Evolutionary conservation across 1,140 invertebrate genomes (phyloP).

Genomic region (Agrilus planipennis): DNA sequence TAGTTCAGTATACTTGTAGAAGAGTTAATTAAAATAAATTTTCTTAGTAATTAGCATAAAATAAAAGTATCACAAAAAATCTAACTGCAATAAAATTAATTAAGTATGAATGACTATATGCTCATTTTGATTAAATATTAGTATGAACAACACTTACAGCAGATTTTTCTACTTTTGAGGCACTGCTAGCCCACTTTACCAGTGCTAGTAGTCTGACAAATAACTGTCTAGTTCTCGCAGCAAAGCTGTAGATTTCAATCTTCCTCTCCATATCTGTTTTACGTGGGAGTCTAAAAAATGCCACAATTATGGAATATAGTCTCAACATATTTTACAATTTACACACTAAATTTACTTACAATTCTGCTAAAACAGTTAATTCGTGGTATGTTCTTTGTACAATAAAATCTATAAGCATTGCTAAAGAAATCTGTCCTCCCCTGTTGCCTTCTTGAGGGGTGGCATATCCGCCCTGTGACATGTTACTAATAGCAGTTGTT

Average conservation of each 20-base stretch:
- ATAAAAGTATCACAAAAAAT: too few species aligned
- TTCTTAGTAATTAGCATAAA: too few species aligned
- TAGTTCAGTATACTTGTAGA: too few species aligned
- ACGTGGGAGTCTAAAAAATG: constrained; percentile 63
- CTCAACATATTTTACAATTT: neutral
- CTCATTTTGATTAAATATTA: too few species aligned
- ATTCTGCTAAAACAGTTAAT: constrained; percentile 84
- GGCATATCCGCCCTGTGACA: constrained; percentile 44
- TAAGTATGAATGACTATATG: too few species aligned
- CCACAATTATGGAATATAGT: neutral
- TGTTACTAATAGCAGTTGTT: constrained; percentile 45
- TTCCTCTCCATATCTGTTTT: constrained; percentile 98
- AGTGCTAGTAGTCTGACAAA: constrained; percentile 89
- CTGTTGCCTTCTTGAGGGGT: constrained; percentile 36
- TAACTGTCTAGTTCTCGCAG: constrained; percentile 82
- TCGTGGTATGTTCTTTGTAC: constrained; percentile 96
- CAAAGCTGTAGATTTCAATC: constrained; percentile 96
- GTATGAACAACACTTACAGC: constrained; percentile 64
- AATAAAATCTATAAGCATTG: constrained; percentile 88
- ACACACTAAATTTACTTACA: constrained; percentile 55
- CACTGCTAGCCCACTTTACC: constrained; percentile 96
- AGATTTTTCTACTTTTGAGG: constrained; percentile 95
- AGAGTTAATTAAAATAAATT: too few species aligned
- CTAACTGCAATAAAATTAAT: too few species aligned
- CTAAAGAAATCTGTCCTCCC: constrained; percentile 70